Base-by-base conservation (phyloP, 2,113 vertebrate species). In the Aphyosemion australe region DNA sequence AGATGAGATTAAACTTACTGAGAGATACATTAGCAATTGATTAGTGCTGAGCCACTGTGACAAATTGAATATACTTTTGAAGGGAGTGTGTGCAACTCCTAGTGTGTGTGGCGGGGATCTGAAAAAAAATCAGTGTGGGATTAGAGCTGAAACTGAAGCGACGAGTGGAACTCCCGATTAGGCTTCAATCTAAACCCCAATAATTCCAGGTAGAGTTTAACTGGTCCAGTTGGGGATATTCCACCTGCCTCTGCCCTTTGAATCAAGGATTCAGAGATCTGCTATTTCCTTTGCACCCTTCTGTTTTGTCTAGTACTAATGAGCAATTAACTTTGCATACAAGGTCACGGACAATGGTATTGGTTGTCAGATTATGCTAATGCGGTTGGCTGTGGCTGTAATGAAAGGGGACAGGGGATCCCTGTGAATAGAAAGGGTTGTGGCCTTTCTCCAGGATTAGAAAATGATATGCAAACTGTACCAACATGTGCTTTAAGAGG, bases 381-480 rank as follows among this genome's bases (percentile, higher is more conserved):
- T 89, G 85, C 47, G 1, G 48, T 48, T 77, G 79, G 84, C 72
- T 58, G 82, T 76, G 73, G 84, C 71, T 55, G 67, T 67, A 20
- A 62, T 86, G 72, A 80, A 89, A 78, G 80, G 61, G 70, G 72
- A 70, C 73, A 51, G 84, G 80, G 85, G 70, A 69, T 86, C 84
- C 74, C 71, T 67, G 79, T 88, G 85, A 88, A 91, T 79, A 67
- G 84, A 66, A 70, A 70, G 78, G 72, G 68, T 63, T 82, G 85
- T 72, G 85, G 70, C 82, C 87, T 89, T 82, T 88, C 82, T 89
- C 77, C 66, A 13, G 78, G 82, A 86, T 81, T 71, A 64, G 83
- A 85, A 89, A 90, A 90, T 89, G 83, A 92, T 90, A 90, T 90
- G 82, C 86, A 90, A 85, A 92, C 89, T 91, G 88, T 90, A 89